These are phyloP conservation scores for Drosophila sproati DNA, from an alignment of 1,140 invertebrate genomes.

Conservation along the genomic window DNA sequence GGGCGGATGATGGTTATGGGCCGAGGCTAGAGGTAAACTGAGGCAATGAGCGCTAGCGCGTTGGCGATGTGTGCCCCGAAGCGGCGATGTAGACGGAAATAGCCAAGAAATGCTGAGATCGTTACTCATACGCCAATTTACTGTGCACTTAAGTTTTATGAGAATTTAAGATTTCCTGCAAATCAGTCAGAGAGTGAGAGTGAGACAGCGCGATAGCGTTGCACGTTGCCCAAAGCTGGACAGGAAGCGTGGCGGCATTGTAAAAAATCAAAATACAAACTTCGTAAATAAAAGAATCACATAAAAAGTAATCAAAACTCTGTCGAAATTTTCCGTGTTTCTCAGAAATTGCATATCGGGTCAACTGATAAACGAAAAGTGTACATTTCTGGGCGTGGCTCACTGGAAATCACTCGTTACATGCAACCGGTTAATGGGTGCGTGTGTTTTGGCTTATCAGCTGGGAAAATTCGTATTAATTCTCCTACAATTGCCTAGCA, in stretches of 20 bases:
- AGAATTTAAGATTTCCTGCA: conserved; percentile 81
- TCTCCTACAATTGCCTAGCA: not conserved
- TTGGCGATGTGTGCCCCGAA: conserved; percentile 20
- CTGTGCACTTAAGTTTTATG: conserved; percentile 80
- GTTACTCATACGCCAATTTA: conserved; percentile 79
- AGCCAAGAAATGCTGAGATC: conserved; percentile 65
- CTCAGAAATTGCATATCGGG: conserved; percentile 29
- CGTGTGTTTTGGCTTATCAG: conserved; percentile 31
- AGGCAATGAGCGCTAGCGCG: conserved; percentile 6
- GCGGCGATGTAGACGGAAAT: conserved; percentile 69
- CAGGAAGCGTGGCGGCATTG: conserved; percentile 53
- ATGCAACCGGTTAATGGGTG: not conserved
- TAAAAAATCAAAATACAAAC: conserved; percentile 9
- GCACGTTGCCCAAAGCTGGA: conserved; percentile 43
- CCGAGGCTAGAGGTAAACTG: conserved; percentile 37
- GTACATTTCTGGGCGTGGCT: conserved; percentile 23
- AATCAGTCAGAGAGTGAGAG: conserved; percentile 46
- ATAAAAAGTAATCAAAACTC: conserved; percentile 16
- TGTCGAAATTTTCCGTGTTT: conserved; percentile 11
- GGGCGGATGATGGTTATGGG: conserved; percentile 13
- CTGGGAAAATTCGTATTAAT: conserved; percentile 6
- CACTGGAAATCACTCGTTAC: not conserved
- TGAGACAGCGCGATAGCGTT: conserved; percentile 30
- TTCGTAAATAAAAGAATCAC: conserved; percentile 4
- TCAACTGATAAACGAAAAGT: conserved; percentile 27